These are phyloP conservation scores for Meandrina meandrites DNA, from an alignment of 92 coral and sea anemone species.

Conservation along the genomic window DNA sequence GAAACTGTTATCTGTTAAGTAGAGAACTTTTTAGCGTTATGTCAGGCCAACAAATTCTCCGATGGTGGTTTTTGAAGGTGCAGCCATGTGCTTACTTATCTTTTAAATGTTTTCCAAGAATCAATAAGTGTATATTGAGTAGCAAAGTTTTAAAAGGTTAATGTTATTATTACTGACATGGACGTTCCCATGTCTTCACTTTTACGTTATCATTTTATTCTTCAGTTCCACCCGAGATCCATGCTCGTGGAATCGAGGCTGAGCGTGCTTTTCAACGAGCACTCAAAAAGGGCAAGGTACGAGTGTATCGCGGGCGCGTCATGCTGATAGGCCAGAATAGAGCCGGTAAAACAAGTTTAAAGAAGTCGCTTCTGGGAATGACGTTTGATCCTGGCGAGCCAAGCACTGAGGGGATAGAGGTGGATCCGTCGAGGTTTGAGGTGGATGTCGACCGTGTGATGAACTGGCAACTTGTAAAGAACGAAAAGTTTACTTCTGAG, in stretches of 20 bases:
- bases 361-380: constrained; percentile 81
- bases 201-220: not conserved
- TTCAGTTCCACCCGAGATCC: constrained; percentile 73
- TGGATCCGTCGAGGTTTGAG: constrained; percentile 79
- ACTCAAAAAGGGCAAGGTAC: constrained; percentile 67
- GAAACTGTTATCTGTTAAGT: no score
- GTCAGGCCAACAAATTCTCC: no score
- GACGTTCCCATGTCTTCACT: no score
- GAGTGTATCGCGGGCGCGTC: constrained; percentile 84
- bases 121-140: no score
- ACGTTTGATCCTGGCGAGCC: constrained; percentile 72
- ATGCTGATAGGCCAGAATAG: constrained; percentile 93
- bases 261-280: constrained; percentile 79
- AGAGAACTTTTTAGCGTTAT: no score
- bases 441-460: constrained; percentile 70
- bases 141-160: no score
- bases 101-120: no score
- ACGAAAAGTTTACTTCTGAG: constrained; percentile 61
- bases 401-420: constrained; percentile 83
- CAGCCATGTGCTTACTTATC: no score
- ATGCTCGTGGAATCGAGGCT: constrained; percentile 79
- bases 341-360: constrained; percentile 94
- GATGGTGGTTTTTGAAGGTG: no score
- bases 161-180: no score
- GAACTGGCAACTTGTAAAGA: constrained; percentile 76